These are phyloP conservation scores for Euwallacea similis DNA, from an alignment of 1,140 invertebrate genomes.

Conservation along the genomic window DNA sequence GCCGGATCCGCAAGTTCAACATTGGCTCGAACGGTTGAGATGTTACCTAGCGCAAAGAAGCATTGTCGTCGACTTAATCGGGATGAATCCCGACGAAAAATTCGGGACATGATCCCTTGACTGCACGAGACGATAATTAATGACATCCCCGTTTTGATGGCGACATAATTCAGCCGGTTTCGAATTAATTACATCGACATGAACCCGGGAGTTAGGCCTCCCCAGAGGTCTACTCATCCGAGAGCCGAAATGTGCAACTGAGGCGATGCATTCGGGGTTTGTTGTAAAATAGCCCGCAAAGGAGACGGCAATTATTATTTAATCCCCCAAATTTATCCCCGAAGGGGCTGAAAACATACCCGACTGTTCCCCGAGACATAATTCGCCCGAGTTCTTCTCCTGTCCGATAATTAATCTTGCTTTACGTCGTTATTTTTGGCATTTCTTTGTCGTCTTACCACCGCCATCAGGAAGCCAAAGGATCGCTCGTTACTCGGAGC, in stretches of 20 bases:
- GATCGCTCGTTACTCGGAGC: too few relatives aligned
- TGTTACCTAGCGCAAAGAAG: too few relatives aligned
- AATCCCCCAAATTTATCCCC: not conserved
- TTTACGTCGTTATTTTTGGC: constrained; percentile 10
- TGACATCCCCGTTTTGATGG: too few relatives aligned
- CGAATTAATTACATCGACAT: not conserved
- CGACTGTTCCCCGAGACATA: not conserved
- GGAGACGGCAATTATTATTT: too few relatives aligned
- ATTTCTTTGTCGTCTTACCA: constrained; percentile 4
- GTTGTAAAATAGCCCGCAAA: too few relatives aligned
- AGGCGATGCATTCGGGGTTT: too few relatives aligned
- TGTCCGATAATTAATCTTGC: constrained; percentile 11
- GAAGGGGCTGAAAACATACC: not conserved
- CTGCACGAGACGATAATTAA: too few relatives aligned
- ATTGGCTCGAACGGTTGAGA: too few relatives aligned
- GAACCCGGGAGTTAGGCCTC: not conserved
- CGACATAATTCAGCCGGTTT: not conserved
- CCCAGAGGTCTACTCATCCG: not conserved
- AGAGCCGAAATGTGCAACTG: not conserved
- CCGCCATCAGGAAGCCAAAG: too few relatives aligned
- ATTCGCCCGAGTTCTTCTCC: not conserved
- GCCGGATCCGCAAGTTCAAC: not conserved
- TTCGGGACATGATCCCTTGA: too few relatives aligned
- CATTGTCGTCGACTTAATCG: too few relatives aligned
- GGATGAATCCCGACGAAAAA: too few relatives aligned